Percentiles rank a stretch among this genome's conserved stretches.
Conservation (phyloP, 2,113 vertebrate genomes). For the Anser cygnoides region DNA sequence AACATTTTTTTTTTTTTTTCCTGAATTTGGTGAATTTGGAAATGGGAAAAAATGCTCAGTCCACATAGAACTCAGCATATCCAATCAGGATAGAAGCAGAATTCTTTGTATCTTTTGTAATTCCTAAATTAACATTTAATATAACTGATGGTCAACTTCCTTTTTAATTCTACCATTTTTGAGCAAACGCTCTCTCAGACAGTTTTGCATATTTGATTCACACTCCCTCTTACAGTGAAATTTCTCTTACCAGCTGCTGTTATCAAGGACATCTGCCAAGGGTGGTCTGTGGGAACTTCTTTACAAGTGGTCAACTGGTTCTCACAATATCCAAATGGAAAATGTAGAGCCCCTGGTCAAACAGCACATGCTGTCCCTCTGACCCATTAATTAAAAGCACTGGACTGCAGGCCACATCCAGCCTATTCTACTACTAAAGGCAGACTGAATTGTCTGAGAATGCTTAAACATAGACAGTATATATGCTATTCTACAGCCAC, state of each 20-base stretch:
- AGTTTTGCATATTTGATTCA: neutral
- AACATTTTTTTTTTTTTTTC: neutral
- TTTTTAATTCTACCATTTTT: neutral
- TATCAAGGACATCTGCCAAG: neutral
- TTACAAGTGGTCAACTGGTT: neutral
- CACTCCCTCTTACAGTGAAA: neutral
- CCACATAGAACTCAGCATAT: neutral
- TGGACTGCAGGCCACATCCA: neutral
- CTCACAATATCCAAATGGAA: neutral
- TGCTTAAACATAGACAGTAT: neutral
- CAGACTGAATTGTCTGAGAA: neutral
- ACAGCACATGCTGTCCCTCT: neutral
- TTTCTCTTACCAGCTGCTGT: neutral
- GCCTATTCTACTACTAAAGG: neutral
- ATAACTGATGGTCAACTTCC: neutral
- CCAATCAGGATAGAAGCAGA: neutral
- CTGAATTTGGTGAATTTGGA: neutral
- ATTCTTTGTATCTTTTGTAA: neutral
- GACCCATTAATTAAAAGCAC: neutral
- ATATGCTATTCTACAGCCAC: neutral
- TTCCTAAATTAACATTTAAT: neutral
- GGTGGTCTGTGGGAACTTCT: neutral
- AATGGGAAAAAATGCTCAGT: neutral
- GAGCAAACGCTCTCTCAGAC: neutral
- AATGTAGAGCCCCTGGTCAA: neutral